A percentile compares a stretch with the other conserved stretches of the same genome.
Conservation (phyloP, 2,797 vertebrate genomes). For the Protosalanx chinensis region DNA sequence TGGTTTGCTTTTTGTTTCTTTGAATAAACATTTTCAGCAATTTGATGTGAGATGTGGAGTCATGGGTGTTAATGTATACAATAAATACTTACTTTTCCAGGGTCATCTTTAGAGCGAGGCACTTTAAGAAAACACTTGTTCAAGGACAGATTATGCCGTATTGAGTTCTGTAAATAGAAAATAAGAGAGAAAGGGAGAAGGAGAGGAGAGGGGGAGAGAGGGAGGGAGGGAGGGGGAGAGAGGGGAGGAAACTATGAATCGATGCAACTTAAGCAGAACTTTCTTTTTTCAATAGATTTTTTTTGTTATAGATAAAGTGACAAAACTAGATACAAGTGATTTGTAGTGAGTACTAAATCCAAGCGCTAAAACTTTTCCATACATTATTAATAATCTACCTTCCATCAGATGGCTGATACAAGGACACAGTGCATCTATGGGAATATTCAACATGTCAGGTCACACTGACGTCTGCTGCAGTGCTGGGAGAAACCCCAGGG, state of each 20-base stretch:
- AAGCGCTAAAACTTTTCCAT: background rate
- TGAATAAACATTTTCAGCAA: constrained; percentile 10
- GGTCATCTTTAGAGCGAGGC: constrained; percentile 90
- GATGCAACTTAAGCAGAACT: constrained; percentile 4
- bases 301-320: background rate
- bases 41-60: constrained; percentile 37
- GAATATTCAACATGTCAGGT: background rate
- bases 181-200: constrained; percentile 24
- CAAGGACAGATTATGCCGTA: constrained; percentile 86
- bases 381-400: background rate
- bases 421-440: background rate
- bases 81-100: constrained; percentile 80
- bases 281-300: background rate
- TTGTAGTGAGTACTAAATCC: background rate
- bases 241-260: background rate
- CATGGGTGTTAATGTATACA: constrained; percentile 40
- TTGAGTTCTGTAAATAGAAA: constrained; percentile 78
- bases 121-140: constrained; percentile 92
- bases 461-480: background rate
- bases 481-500: background rate
- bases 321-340: background rate
- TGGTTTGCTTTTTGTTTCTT: constrained; percentile 25
- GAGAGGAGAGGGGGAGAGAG: constrained; percentile 14
- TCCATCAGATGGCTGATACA: background rate
- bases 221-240: constrained; percentile 26